A percentile compares a stretch with the other conserved stretches of the same genome.
phyloP scores from a whole-genome alignment of 2,888 invertebrate species.

The Colostygia pectinataria region DNA sequence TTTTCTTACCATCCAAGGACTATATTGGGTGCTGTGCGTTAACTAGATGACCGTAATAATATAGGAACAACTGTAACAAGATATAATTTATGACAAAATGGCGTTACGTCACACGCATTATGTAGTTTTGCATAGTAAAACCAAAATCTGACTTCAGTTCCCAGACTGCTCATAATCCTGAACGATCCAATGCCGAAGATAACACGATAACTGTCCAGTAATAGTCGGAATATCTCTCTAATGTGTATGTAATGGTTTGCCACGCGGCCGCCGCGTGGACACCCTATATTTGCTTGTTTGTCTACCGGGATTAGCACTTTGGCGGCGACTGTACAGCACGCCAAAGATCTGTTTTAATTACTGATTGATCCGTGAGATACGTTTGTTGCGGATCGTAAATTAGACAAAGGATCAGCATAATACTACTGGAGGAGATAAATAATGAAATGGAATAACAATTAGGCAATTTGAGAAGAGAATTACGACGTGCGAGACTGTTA shows the following conservation, averaged over 20 bases:
- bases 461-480: constrained; percentile 6
- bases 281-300: constrained; percentile 55
- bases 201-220: constrained; percentile 73
- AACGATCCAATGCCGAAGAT: constrained; percentile 64
- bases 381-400: constrained; percentile 61
- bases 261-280: constrained; percentile 63
- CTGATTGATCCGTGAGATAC: constrained; percentile 69
- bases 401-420: constrained; percentile 59
- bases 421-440: constrained; percentile 33
- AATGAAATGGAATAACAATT: constrained; percentile 41
- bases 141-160: constrained; percentile 43
- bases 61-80: no score
- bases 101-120: not conserved
- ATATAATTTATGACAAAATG: no score
- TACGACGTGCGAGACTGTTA: not conserved
- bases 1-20: no score
- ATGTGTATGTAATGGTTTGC: constrained; percentile 67
- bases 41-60: no score
- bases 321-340: constrained; percentile 50
- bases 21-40: no score
- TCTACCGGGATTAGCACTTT: constrained; percentile 77
- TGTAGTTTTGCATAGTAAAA: constrained; percentile 16
- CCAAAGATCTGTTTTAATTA: constrained; percentile 60
- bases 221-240: constrained; percentile 72
- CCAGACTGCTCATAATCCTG: constrained; percentile 62